Conservation (phyloP, 2,797 vertebrate genomes). For the Cephalopachus bancanus region DNA sequence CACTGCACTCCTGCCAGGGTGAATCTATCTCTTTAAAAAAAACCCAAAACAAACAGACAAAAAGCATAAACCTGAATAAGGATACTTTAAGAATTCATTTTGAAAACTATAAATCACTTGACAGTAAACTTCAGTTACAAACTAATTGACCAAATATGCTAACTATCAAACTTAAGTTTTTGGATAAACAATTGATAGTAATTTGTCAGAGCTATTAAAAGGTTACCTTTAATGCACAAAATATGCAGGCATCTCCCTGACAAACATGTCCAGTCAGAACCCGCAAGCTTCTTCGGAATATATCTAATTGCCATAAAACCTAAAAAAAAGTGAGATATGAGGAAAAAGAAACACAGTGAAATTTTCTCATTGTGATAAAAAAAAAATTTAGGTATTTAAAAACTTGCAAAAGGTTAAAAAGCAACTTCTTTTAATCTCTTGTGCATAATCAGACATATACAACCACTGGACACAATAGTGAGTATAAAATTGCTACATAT, state of each 20-base stretch:
- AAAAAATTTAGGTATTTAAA: background rate
- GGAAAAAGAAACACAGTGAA: background rate
- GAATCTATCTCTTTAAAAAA: too few species aligned
- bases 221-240: conserved; percentile 98
- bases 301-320: conserved; percentile 99
- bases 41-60: too few species aligned
- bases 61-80: background rate
- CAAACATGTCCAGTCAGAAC: conserved; percentile 96
- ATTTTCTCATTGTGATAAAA: background rate
- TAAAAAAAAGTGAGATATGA: conserved; percentile 79
- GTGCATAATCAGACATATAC: background rate
- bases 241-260: conserved; percentile 97
- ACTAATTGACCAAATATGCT: background rate
- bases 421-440: conserved; percentile 1
- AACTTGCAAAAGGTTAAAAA: background rate
- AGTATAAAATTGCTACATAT: background rate
- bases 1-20: too few species aligned
- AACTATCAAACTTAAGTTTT: background rate
- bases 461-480: background rate
- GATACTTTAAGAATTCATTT: conserved; percentile 24
- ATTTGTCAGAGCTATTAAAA: background rate
- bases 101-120: conserved; percentile 44
- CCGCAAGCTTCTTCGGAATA: conserved; percentile 97
- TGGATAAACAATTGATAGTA: background rate
- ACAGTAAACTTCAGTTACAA: conserved; percentile 4